Conservation (phyloP, 1,140 invertebrate species). For the Lepidotrigona ventralis region DNA sequence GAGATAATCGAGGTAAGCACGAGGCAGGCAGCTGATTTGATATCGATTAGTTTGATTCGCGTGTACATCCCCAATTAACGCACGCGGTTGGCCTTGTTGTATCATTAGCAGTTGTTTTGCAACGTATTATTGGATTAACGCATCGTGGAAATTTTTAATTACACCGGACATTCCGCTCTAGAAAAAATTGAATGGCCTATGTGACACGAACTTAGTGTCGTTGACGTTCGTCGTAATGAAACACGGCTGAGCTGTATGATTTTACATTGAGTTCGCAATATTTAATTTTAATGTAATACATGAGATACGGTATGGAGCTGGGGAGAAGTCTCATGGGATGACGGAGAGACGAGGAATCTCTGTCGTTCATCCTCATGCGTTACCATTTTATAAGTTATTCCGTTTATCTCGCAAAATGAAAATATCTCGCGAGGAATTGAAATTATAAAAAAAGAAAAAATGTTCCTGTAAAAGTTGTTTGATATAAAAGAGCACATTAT, state of each 20-base stretch:
- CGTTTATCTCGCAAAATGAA: too few species aligned
- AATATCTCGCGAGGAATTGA: too few species aligned
- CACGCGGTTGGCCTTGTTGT: constrained; percentile 19
- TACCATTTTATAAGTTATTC: too few species aligned
- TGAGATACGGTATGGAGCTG: too few species aligned
- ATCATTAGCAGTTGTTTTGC: constrained; percentile 37
- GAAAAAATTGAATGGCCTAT: neutral
- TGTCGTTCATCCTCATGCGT: too few species aligned
- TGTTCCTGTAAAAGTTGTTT: too few species aligned
- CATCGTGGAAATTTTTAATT: constrained; percentile 30
- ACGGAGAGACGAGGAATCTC: too few species aligned
- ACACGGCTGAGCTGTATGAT: neutral
- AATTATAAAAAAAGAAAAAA: too few species aligned
- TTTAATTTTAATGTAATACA: neutral
- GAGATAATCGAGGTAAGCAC: neutral
- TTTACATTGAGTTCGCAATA: neutral
- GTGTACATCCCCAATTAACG: constrained; percentile 44
- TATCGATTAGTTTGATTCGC: constrained; percentile 54
- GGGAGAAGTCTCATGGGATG: too few species aligned
- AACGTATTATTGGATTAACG: constrained; percentile 24
- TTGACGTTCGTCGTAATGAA: neutral
- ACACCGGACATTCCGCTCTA: constrained; percentile 17
- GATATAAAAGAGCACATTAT: too few species aligned
- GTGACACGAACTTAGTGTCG: neutral
- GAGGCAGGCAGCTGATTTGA: constrained; percentile 6